Base-by-base conservation (phyloP, 2,797 vertebrate genomes). In the Pantherophis vulpinus region DNA sequence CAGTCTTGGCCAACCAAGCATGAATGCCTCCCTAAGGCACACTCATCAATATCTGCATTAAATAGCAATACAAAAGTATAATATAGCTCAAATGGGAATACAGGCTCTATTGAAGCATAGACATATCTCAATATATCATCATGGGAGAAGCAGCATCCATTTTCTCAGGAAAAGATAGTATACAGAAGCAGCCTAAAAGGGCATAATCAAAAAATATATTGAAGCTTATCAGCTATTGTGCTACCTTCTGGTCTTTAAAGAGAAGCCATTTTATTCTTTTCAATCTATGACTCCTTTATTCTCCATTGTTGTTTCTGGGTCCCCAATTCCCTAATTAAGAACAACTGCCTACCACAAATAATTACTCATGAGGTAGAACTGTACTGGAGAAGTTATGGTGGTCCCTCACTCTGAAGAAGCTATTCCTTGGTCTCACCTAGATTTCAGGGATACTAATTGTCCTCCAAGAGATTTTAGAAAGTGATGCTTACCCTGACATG, bases 21-120 rank as follows among this genome's bases (percentile, higher is more conserved):
- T 74, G 95, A 58, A 42, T 98, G 98, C 0, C 97, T 98, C 2
- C 97, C 98, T 94, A 99, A 95, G 0, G 97, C 98, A 94, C 99
- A 99, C 96, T 99, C 99, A 5, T 99, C 98, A 0, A 99, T 98
- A 95, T 99, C 99, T 99, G 90, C 4, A 97, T 96, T 96, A 93
- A 88, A 94, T 93, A 54, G 60, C 0, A 29, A 90, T 74, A 55
- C 92, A 90, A 89, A 47, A 86, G 6, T 12, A 0, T 83, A 83
- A 47, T 83, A 83, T 25, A 23, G 20, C 47, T 96, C 0, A 93
- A 88, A 94, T 93, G 56, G 83, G 0, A 25, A 90, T 74, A 42
- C 88, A 90, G 88, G 20, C 20, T 42, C 37, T 11, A 23, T 25
- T 83, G 74, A 37, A 74, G 10, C 11, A 1, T 87, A 63, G 16